These are phyloP conservation scores for Haliclona indistincta DNA, from an alignment of 37 sponge, comb jelly and placozoan genomes.

Conservation along the genomic window DNA sequence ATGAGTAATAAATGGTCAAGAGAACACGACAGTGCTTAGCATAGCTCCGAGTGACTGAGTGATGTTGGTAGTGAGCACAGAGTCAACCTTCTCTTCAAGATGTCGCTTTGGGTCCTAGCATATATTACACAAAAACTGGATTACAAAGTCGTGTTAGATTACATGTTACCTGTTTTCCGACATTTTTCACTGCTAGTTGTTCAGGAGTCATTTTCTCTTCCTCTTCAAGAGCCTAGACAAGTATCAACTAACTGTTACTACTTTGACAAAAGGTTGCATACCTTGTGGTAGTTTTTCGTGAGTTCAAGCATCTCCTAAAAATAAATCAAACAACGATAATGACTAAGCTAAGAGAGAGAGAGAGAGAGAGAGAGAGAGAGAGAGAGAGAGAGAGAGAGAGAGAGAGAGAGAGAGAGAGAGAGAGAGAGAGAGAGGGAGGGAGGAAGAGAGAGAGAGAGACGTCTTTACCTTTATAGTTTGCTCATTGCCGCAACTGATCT, in stretches of 20 bases:
- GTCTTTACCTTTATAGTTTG: constrained; percentile 70
- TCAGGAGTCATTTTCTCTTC: constrained; percentile 92
- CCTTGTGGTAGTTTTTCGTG: constrained; percentile 89
- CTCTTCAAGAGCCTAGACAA: constrained; percentile 78
- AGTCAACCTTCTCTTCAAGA: constrained; percentile 95
- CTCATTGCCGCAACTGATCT: constrained; percentile 81
- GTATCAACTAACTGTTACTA: not conserved
- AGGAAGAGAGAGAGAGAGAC: not conserved
- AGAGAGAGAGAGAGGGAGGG: not conserved
- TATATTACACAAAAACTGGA: not conserved
- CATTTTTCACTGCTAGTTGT: constrained; percentile 95
- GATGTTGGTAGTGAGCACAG: constrained; percentile 92
- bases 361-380: not conserved
- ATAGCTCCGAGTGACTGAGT: constrained; percentile 96
- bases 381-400: not conserved
- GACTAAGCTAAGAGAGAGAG: no score
- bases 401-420: not conserved
- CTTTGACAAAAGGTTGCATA: not conserved
- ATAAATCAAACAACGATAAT: not conserved
- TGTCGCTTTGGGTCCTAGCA: constrained; percentile 95
- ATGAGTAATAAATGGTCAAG: constrained; percentile 15
- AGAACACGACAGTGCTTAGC: constrained; percentile 98
- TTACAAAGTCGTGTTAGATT: not conserved
- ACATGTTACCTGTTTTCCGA: constrained; percentile 87
- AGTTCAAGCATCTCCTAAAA: constrained; percentile 93